These are phyloP conservation scores for Macroglossus sobrinus DNA, from an alignment of 2,113 vertebrate genomes.

Conservation along the genomic window DNA sequence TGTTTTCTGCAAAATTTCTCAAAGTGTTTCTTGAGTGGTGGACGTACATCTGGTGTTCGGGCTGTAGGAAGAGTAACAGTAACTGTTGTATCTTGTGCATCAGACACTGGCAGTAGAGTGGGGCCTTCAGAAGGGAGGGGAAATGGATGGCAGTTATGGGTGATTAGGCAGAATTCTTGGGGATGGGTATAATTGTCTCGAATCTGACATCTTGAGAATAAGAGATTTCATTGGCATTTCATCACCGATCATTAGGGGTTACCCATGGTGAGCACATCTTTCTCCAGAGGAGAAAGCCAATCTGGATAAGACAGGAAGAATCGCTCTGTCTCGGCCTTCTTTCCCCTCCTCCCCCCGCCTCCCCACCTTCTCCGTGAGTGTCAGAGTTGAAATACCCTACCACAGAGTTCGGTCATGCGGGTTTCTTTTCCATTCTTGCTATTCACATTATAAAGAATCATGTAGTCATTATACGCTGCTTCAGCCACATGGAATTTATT, in stretches of 20 bases:
- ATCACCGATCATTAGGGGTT: not conserved
- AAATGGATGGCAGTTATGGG: too few relatives aligned
- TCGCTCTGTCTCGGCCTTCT: not conserved
- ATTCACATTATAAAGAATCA: not conserved
- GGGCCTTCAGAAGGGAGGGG: not conserved
- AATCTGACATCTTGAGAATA: not conserved
- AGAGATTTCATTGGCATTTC: not conserved
- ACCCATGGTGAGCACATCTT: not conserved
- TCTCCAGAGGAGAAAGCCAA: not conserved
- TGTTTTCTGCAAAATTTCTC: rapidly evolving
- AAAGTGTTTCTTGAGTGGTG: conserved; percentile 9
- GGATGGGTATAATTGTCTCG: not conserved
- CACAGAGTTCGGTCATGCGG: not conserved
- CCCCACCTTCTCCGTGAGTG: not conserved
- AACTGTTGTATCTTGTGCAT: not conserved
- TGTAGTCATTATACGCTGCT: rapidly evolving
- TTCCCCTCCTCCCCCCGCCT: not conserved
- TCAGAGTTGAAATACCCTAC: conserved; percentile 17
- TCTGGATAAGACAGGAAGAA: not conserved
- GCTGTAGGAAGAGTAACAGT: not conserved
- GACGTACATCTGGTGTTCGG: not conserved
- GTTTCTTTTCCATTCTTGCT: rapidly evolving
- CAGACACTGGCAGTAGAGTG: rapidly evolving
- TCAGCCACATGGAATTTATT: rapidly evolving
- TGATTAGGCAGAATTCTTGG: not conserved